Evolutionary conservation across 2,113 vertebrate genomes (phyloP).

Genomic region (Cettia cetti): DNA sequence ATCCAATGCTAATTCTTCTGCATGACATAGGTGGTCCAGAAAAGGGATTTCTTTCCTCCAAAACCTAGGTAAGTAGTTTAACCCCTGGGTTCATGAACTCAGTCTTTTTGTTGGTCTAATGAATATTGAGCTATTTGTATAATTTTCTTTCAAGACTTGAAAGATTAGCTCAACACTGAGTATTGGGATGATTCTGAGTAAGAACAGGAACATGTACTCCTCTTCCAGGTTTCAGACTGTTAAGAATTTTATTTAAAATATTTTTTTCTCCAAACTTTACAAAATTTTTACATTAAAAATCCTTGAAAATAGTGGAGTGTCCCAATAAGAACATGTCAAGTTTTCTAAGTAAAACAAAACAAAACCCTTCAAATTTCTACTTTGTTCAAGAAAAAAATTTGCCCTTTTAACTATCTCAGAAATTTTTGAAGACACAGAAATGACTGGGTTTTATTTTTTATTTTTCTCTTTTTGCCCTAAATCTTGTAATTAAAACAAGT

Average conservation of each 20-base stretch:
- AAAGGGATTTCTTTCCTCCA: not conserved
- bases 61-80: not conserved
- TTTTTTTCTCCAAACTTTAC: not conserved
- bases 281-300: not conserved
- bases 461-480: rapidly evolving
- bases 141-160: not conserved
- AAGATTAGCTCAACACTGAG: not conserved
- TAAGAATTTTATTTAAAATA: not conserved
- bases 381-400: not conserved
- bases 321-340: not conserved
- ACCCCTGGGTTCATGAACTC: not conserved
- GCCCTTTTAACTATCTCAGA: not conserved
- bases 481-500: not conserved
- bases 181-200: not conserved
- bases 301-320: not conserved
- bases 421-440: not conserved
- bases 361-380: rapidly evolving
- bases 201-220: not conserved
- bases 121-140: not conserved
- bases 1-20: not conserved
- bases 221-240: not conserved
- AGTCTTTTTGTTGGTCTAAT: not conserved
- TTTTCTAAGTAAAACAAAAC: not conserved
- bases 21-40: not conserved
- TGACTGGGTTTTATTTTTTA: rapidly evolving